Conservation (phyloP, 2,113 vertebrate genomes). For the Ancistrus triradiatus region DNA sequence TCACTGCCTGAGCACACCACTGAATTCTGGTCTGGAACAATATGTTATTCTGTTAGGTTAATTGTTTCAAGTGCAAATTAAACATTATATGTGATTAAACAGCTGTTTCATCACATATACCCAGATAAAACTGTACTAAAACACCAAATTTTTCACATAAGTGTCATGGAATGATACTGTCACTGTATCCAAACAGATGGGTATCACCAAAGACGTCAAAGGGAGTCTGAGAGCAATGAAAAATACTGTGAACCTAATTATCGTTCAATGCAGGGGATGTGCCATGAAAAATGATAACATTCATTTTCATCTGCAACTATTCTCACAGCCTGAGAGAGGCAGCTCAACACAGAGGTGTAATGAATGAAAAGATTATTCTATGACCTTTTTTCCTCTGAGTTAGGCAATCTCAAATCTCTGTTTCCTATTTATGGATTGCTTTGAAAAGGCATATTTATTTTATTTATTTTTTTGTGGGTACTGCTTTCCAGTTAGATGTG, state of each 20-base stretch:
- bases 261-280: conserved; percentile 1
- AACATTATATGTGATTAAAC: too few species aligned
- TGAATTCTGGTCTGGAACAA: too few species aligned
- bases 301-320: conserved; percentile 14
- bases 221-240: background rate
- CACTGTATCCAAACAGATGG: background rate
- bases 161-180: background rate
- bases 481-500: too few species aligned
- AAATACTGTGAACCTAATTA: conserved; percentile 15
- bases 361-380: too few species aligned
- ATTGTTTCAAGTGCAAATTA: background rate
- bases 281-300: conserved; percentile 13
- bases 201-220: conserved; percentile 4
- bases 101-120: background rate
- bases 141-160: background rate
- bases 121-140: background rate
- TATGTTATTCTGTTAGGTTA: background rate
- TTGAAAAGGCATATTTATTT: conserved; percentile 1
- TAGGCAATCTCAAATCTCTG: conserved; percentile 9
- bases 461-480: too few species aligned
- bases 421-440: conserved; percentile 10
- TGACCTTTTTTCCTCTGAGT: conserved; percentile 10
- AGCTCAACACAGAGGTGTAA: too few species aligned
- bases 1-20: too few species aligned
- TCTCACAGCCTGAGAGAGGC: conserved; percentile 10